phyloP scores from a whole-genome alignment of 2,797 vertebrate species.

The Clarias fuscus region DNA sequence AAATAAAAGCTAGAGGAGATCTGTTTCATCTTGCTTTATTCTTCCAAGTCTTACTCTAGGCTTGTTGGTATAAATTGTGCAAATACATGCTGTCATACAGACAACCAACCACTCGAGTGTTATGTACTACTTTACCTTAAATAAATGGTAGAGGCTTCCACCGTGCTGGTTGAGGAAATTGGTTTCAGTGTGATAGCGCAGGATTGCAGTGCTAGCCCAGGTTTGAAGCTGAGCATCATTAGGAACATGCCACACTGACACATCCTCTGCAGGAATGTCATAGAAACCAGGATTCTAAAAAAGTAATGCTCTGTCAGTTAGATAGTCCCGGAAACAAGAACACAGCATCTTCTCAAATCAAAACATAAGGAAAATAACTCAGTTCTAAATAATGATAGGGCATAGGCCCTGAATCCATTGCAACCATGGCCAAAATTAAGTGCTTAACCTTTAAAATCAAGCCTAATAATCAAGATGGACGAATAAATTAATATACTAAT shows the following conservation, averaged over 20 bases:
- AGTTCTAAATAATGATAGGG: neutral
- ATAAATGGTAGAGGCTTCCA: slow-evolving; percentile 53
- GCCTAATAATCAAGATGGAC: neutral
- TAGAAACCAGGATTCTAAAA: slow-evolving; percentile 57
- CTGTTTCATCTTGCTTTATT: neutral
- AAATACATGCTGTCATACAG: neutral
- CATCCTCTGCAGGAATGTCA: slow-evolving; percentile 59
- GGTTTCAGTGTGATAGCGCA: slow-evolving; percentile 62
- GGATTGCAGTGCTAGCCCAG: slow-evolving; percentile 58
- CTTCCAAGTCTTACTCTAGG: neutral
- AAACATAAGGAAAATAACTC: neutral
- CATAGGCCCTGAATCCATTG: neutral
- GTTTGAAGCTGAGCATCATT: slow-evolving; percentile 55
- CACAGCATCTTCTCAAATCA: neutral
- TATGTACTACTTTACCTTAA: slow-evolving; percentile 38
- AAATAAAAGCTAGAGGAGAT: neutral
- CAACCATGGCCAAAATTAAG: neutral
- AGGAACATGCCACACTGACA: slow-evolving; percentile 71
- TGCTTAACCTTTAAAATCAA: too few relatives aligned
- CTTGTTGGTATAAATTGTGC: neutral
- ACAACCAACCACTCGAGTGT: neutral
- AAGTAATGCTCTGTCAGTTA: neutral
- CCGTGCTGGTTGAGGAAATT: slow-evolving; percentile 40
- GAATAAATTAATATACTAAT: neutral
- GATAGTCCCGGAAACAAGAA: neutral